Conservation (phyloP, 2,113 vertebrate species). For the Ptilorrhoa leucosticta region DNA sequence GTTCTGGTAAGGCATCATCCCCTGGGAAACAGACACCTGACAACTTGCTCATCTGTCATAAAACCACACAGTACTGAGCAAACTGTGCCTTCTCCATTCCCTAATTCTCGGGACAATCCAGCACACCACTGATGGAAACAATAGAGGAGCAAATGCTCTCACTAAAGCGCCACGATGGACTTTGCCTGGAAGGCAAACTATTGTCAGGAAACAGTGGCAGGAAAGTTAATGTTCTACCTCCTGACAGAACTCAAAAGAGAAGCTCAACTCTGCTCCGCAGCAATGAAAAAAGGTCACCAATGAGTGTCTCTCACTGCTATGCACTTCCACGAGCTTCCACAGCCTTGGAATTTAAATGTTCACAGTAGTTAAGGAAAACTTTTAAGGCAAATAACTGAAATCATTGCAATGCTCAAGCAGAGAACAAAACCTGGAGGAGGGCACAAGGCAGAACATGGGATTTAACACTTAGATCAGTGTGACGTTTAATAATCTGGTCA, state of each 20-base stretch:
- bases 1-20: neutral
- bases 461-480: neutral
- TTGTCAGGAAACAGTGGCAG: neutral
- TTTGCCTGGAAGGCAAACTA: neutral
- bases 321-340: neutral
- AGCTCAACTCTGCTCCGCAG: neutral
- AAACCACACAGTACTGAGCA: neutral
- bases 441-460: neutral
- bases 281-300: neutral
- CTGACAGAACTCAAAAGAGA: neutral
- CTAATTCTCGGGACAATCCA: neutral
- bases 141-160: neutral
- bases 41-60: neutral
- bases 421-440: neutral
- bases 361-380: neutral
- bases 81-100: neutral
- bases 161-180: neutral
- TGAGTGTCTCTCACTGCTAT: neutral
- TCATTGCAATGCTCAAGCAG: neutral
- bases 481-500: neutral
- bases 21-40: neutral
- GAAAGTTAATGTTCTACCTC: conserved; percentile 41
- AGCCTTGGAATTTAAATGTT: neutral
- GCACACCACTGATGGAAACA: neutral
- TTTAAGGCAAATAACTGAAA: neutral